Percentiles rank a stretch among this genome's conserved stretches.
Conservation (phyloP, 1,140 invertebrate genomes). For the Aplysia californica region DNA sequence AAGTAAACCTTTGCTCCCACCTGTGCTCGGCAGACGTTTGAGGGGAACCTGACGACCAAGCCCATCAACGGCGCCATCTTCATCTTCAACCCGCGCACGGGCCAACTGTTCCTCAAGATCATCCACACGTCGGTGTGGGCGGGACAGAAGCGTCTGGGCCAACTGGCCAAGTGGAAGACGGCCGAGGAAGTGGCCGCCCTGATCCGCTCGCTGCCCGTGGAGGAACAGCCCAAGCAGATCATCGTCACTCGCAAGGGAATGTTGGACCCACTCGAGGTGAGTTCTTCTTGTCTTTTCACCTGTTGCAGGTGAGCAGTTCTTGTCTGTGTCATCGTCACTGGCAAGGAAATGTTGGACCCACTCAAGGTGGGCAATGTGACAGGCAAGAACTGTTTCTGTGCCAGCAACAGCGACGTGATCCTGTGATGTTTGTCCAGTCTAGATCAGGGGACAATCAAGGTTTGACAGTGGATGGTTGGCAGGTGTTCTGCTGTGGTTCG, state of each 20-base stretch:
- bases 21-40: constrained; percentile 89
- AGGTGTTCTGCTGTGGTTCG: too few relatives aligned
- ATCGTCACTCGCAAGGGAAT: constrained; percentile 94
- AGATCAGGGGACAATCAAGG: too few relatives aligned
- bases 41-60: constrained; percentile 99
- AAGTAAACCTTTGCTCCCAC: too few relatives aligned
- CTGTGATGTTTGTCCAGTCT: too few relatives aligned
- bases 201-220: constrained; percentile 98
- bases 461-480: too few relatives aligned
- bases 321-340: constrained; percentile 99
- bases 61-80: constrained; percentile 99
- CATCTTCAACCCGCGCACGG: constrained; percentile 99
- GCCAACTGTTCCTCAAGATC: constrained; percentile 99
- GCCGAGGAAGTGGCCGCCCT: constrained; percentile 99
- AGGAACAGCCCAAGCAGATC: constrained; percentile 99
- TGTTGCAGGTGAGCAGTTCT: too few relatives aligned
- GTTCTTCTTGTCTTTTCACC: background rate
- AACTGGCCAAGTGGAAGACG: constrained; percentile 99
- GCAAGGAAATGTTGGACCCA: constrained; percentile 93
- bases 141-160: constrained; percentile 79
- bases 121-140: constrained; percentile 99
- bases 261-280: constrained; percentile 93
- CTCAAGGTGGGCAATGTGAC: constrained; percentile 83
- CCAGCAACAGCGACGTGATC: too few relatives aligned
- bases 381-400: too few relatives aligned